Evolutionary conservation across 1,140 invertebrate species (phyloP).

Genomic region (Temnothorax curvispinosus): DNA sequence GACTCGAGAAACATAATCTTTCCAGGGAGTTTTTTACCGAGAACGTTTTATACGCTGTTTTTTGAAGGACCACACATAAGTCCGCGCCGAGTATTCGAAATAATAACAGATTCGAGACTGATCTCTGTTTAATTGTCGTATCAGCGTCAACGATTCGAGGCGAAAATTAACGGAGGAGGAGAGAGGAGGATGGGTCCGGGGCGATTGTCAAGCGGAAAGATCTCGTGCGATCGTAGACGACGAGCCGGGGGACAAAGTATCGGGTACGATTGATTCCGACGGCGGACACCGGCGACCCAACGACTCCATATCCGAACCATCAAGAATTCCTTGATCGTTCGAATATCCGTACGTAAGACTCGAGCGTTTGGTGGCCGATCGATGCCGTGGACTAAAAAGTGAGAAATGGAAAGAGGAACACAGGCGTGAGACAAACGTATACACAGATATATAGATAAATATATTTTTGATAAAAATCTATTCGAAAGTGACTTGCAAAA

Average conservation of each 20-base stretch:
- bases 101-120: conserved; percentile 63
- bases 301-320: conserved; percentile 83
- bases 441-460: conserved; percentile 68
- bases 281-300: conserved; percentile 66
- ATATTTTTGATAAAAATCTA: conserved; percentile 84
- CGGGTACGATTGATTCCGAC: conserved; percentile 28
- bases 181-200: background rate
- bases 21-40: conserved; percentile 58
- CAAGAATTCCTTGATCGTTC: conserved; percentile 84
- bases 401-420: conserved; percentile 40
- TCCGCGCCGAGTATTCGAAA: conserved; percentile 5
- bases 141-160: conserved; percentile 47
- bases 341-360: conserved; percentile 83
- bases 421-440: conserved; percentile 44
- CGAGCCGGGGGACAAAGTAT: background rate
- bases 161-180: background rate
- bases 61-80: conserved; percentile 29
- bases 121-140: conserved; percentile 49
- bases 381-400: conserved; percentile 66
- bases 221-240: conserved; percentile 56
- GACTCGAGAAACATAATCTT: conserved; percentile 80
- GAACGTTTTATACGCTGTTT: conserved; percentile 48
- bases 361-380: conserved; percentile 78
- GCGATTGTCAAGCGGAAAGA: background rate
- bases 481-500: conserved; percentile 71